Base-by-base conservation (phyloP, 2,113 vertebrate genomes). In the Oncorhynchus gorbuscha region DNA sequence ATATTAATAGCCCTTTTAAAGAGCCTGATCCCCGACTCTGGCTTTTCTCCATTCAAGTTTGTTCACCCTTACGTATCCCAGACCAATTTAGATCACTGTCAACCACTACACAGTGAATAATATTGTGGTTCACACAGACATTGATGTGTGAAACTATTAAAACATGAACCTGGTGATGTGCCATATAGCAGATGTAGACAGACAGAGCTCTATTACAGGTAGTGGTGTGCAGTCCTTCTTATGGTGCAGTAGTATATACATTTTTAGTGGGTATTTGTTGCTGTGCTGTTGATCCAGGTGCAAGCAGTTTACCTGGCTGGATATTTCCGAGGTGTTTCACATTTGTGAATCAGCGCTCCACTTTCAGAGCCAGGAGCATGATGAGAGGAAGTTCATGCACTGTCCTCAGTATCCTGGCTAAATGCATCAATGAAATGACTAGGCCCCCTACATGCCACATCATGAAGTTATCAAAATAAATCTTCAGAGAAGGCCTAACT, bases 341-440 rank as follows among this genome's bases (percentile, higher is more conserved):
- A 87, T 91, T 91, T 92, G 88, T 94, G 90, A 94, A 94, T 93
- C 90, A 92, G 88, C 88, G 84, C 87, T 87, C 74, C 77, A 72
- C 76, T 75, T 72, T 80, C 74, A 79, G 83, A 84, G 48, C 67
- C 69, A 74, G 84, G 85, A 89, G 90, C 88, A 86, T 88, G 82
- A 82, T 86, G 92, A 82, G 82, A 93, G 92, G 91, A 93, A 92
- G 90, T 88, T 84, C 72, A 67, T 87, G 85, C 90, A 89, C 91
- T 88, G 84, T 45, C 9, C 39, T 11, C 39, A 45, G 39, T 45
- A 45, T 45, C 4, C 51, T 55, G 51, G 5, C 51, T 55, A 55
- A 55, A 55, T 55, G 3, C 51, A 55, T 45, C 2, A 18, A 55
- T 55, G 14, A 55, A 16, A 18, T 55, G 1, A 55, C 3, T 55